phyloP scores from a whole-genome alignment of 1,140 invertebrate genomes.

The Drosophila varians region DNA sequence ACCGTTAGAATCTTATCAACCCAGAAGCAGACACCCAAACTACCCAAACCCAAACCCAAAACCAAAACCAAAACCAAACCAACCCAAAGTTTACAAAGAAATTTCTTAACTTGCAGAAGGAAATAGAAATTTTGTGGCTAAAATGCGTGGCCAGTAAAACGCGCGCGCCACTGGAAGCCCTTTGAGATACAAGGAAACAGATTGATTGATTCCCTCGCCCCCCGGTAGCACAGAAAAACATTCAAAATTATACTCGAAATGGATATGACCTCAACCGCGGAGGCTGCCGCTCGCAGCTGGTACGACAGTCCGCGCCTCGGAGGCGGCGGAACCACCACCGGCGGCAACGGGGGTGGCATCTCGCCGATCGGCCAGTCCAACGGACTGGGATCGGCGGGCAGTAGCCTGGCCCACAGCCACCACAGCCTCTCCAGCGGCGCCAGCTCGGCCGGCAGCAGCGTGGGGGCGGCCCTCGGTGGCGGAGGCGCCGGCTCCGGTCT shows the following conservation, averaged over 20 bases:
- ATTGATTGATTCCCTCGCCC: slow-evolving; percentile 45
- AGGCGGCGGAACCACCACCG: slow-evolving; percentile 26
- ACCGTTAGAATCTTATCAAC: slow-evolving; percentile 70
- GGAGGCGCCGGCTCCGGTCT: slow-evolving; percentile 64
- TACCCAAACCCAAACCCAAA: too few relatives aligned
- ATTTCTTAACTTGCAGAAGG: slow-evolving; percentile 38
- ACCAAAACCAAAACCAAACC: not conserved
- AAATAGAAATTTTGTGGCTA: slow-evolving; percentile 9
- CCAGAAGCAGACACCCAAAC: slow-evolving; percentile 51
- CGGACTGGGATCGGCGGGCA: slow-evolving; percentile 70
- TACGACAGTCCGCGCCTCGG: slow-evolving; percentile 83
- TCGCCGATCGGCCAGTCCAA: slow-evolving; percentile 71
- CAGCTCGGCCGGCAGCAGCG: slow-evolving; percentile 69
- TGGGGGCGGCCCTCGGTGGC: slow-evolving; percentile 61
- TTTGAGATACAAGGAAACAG: not conserved
- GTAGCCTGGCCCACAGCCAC: slow-evolving; percentile 75
- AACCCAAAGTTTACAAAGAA: not conserved
- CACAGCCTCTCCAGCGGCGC: slow-evolving; percentile 77
- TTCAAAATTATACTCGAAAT: slow-evolving; percentile 84
- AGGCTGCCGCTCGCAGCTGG: slow-evolving; percentile 83
- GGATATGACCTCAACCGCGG: slow-evolving; percentile 84
- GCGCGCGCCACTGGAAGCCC: not conserved
- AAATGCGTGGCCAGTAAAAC: slow-evolving; percentile 24
- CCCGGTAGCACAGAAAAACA: slow-evolving; percentile 62
- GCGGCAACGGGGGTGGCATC: slow-evolving; percentile 59